These are phyloP conservation scores for Caenorhabditis sinica DNA, from an alignment of 2,888 invertebrate genomes.

Conservation along the genomic window DNA sequence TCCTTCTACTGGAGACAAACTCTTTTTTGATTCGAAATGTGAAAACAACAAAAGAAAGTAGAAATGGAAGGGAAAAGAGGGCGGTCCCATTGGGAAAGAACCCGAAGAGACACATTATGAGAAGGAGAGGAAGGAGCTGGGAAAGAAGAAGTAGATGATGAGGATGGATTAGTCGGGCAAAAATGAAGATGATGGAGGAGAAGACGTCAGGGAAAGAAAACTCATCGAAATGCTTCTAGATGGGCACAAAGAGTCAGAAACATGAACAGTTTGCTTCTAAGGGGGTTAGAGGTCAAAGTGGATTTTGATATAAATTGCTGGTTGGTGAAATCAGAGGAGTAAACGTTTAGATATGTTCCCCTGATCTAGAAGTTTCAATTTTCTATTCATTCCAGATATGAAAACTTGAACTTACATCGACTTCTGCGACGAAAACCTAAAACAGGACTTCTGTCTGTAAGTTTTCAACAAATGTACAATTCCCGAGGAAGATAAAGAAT, in stretches of 20 bases:
- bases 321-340: too few relatives aligned
- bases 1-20: conserved; percentile 26
- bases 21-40: conserved; percentile 44
- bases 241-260: neutral
- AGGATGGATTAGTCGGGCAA: conserved; percentile 48
- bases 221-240: neutral
- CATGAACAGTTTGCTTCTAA: too few relatives aligned
- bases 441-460: too few relatives aligned
- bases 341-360: too few relatives aligned
- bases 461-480: too few relatives aligned
- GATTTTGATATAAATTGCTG: too few relatives aligned
- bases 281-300: too few relatives aligned
- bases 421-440: too few relatives aligned
- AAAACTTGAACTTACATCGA: too few relatives aligned
- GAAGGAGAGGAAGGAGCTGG: conserved; percentile 12
- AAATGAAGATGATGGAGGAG: conserved; percentile 1
- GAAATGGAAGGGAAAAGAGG: conserved; percentile 18
- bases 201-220: neutral
- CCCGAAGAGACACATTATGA: conserved; percentile 34
- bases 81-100: conserved; percentile 28
- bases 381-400: too few relatives aligned
- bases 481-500: neutral
- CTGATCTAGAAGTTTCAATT: too few relatives aligned
- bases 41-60: conserved; percentile 48
- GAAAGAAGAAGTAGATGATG: conserved; percentile 35